Base-by-base conservation (phyloP, 2,113 vertebrate genomes). In the Paramisgurnus dabryanus region DNA sequence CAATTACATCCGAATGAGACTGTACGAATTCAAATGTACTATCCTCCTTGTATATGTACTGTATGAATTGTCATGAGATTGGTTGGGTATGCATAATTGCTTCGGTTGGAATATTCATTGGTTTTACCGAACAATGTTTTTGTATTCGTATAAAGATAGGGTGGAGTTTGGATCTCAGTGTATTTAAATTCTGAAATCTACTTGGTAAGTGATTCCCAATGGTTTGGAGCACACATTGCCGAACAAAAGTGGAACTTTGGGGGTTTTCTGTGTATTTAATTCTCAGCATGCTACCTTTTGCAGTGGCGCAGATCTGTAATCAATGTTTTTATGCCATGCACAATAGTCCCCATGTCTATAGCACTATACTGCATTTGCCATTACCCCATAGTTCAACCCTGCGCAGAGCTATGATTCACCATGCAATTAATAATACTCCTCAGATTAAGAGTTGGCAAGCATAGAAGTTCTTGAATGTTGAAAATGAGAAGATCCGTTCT, bases 391-490 rank as follows among this genome's bases (percentile, higher is more conserved):
- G 34, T 60, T 85, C 55, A 80, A 75, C 64, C 50, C 63, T 43
- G 40, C 57, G 22, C 40, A 70, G 57, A 75, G 47, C 50, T 76
- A 18, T 68, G 61, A 70, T 75, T 79, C 50, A 75, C 61, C 63
- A 60, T 67, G 68, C 81, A 72, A 69, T 78, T 78, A 77, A 67
- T 82, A n/a, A 78, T 34, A 75, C 39, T 55, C 65, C 49, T 74
- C 22, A 78, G 75, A 82, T 82, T 53, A 80, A 77, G 64, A 27
- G 53, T 22, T 50, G 66, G 17, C 43, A 76, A 67, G 66, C 58
- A 4, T 12, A 60, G 27, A 64, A 11, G 34, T 57, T 64, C 50
- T 79, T 58, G 43, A 72, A 45, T 41, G 68, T 55, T 73, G 65
- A 68, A 73, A 72, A 67, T 65, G 34, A 65, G 64, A 34, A 55